Percentiles rank a stretch among this genome's conserved stretches.
Evolutionary conservation across 2,888 invertebrate genomes (phyloP).

Genomic region (Lordiphosa andalusiaca): DNA sequence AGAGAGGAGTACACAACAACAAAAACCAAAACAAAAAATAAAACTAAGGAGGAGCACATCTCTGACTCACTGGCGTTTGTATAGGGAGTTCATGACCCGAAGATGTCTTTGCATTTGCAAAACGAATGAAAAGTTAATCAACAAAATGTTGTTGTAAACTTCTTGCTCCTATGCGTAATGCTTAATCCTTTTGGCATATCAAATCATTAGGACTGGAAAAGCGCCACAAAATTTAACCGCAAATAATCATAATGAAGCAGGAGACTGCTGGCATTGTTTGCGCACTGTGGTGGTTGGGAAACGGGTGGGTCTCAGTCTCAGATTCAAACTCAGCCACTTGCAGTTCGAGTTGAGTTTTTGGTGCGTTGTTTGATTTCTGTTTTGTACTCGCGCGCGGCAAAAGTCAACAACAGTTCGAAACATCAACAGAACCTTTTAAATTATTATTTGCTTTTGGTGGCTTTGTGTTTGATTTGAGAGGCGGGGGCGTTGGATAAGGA

Average conservation of each 20-base stretch:
- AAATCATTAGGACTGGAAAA: slow-evolving; percentile 73
- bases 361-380: slow-evolving; percentile 61
- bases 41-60: slow-evolving; percentile 20
- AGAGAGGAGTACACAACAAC: slow-evolving; percentile 12
- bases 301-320: slow-evolving; percentile 8
- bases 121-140: slow-evolving; percentile 76
- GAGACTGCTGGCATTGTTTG: slow-evolving; percentile 35
- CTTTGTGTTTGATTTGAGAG: slow-evolving; percentile 64
- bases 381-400: slow-evolving; percentile 75
- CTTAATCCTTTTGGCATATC: slow-evolving; percentile 80
- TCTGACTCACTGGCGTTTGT: slow-evolving; percentile 23
- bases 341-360: slow-evolving; percentile 50
- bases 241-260: slow-evolving; percentile 77
- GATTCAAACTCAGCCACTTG: slow-evolving; percentile 49
- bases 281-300: slow-evolving; percentile 34
- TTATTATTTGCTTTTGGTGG: slow-evolving; percentile 73
- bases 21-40: too few species aligned
- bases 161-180: slow-evolving; percentile 76
- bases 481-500: slow-evolving; percentile 32
- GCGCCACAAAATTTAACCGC: slow-evolving; percentile 73
- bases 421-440: slow-evolving; percentile 74
- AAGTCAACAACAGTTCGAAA: slow-evolving; percentile 76
- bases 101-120: slow-evolving; percentile 58
- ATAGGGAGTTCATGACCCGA: slow-evolving; percentile 60
- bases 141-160: slow-evolving; percentile 44